Conservation (phyloP, 2,888 invertebrate genomes). For the Ochropacha duplaris region DNA sequence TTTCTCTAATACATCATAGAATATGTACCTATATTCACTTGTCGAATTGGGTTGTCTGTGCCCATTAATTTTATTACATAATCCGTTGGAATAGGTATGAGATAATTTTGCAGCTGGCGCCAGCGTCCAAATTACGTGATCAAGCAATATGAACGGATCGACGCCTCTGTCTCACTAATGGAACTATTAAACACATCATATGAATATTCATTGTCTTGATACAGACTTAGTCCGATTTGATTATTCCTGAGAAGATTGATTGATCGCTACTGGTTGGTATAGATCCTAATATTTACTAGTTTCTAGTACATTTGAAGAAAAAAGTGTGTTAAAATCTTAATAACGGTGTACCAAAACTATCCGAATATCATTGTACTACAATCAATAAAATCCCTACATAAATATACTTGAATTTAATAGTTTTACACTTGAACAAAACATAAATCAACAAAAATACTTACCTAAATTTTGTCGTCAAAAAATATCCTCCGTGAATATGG, state of each 20-base stretch:
- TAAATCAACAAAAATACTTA: too few species aligned
- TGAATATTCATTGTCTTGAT: slow-evolving; percentile 41
- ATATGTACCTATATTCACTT: neutral
- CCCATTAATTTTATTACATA: slow-evolving; percentile 22
- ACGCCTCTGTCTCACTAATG: slow-evolving; percentile 37
- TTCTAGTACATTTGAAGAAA: too few species aligned
- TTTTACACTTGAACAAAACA: too few species aligned
- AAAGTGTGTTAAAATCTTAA: too few species aligned
- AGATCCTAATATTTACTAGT: neutral
- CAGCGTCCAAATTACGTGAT: slow-evolving; percentile 28
- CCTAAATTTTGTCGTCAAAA: too few species aligned
- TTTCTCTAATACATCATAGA: neutral
- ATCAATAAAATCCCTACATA: too few species aligned
- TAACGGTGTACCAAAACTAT: too few species aligned
- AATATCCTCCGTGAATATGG: too few species aligned
- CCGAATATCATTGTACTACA: too few species aligned
- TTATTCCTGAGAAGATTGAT: slow-evolving; percentile 27
- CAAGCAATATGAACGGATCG: slow-evolving; percentile 24
- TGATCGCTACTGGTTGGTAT: slow-evolving; percentile 9
- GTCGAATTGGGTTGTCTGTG: slow-evolving; percentile 11
- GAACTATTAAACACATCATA: slow-evolving; percentile 15
- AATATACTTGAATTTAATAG: too few species aligned
- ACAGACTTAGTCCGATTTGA: slow-evolving; percentile 34
- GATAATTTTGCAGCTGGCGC: slow-evolving; percentile 15
- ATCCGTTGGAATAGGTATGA: slow-evolving; percentile 16